phyloP scores from a whole-genome alignment of 2,797 vertebrate genomes.

The Myiotriccus ornatus region DNA sequence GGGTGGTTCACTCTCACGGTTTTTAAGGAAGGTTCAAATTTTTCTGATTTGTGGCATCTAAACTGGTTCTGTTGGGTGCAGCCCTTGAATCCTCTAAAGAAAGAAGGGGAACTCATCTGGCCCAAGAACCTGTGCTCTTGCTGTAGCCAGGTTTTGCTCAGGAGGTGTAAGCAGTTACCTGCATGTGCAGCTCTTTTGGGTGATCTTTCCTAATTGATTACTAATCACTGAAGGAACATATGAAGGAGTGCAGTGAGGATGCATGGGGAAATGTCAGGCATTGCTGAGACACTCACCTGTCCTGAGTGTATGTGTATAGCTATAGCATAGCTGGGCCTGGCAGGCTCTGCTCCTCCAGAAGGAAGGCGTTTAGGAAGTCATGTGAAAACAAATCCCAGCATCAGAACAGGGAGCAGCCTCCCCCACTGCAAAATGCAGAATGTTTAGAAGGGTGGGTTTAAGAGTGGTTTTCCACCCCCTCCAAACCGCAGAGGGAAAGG shows the following conservation, averaged over 20 bases:
- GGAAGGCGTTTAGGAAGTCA: neutral
- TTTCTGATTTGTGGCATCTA: neutral
- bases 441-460: neutral
- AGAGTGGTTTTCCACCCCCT: neutral
- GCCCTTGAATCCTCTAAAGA: neutral
- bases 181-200: neutral
- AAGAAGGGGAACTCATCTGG: neutral
- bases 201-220: neutral
- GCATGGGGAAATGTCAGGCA: neutral
- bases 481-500: neutral
- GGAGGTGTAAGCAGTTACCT: neutral
- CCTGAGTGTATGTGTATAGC: neutral
- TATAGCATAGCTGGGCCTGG: neutral
- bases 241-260: neutral
- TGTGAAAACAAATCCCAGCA: conserved; percentile 21
- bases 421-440: neutral
- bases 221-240: neutral
- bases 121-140: neutral
- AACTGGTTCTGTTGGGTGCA: neutral
- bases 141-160: neutral
- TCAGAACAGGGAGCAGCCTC: neutral
- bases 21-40: neutral
- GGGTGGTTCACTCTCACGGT: neutral
- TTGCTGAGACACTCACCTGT: neutral
- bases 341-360: neutral